phyloP scores from a whole-genome alignment of 2,888 invertebrate genomes.

The Nowickia ferox region DNA sequence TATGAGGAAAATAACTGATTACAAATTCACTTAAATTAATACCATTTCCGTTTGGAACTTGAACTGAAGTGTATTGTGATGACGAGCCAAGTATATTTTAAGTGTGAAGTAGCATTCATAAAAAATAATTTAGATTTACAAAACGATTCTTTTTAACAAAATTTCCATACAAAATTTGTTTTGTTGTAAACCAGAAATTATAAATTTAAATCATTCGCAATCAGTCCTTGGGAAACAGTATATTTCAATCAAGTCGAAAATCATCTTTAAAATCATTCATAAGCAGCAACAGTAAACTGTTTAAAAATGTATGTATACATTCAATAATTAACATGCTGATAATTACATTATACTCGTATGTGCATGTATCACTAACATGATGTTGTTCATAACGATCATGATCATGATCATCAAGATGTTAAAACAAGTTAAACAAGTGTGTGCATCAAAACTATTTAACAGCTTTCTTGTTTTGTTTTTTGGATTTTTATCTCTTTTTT shows the following conservation, averaged over 20 bases:
- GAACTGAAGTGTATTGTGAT: too few species aligned
- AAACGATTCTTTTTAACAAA: background rate
- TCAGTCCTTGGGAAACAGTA: constrained; percentile 13
- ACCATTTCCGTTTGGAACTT: background rate
- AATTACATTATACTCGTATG: background rate
- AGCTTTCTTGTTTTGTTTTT: background rate
- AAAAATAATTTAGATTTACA: too few species aligned
- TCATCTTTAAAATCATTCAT: background rate
- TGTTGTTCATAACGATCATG: background rate
- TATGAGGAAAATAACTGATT: background rate
- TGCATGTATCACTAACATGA: background rate
- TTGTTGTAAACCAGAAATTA: background rate
- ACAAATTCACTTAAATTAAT: background rate
- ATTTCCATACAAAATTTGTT: background rate
- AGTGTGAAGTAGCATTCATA: too few species aligned
- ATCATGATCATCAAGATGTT: constrained; percentile 6
- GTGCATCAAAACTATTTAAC: constrained; percentile 23
- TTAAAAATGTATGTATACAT: background rate
- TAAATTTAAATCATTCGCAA: background rate
- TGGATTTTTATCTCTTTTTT: background rate
- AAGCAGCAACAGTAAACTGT: constrained; percentile 3
- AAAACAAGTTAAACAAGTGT: background rate
- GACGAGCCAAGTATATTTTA: too few species aligned
- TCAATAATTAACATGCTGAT: constrained; percentile 36
- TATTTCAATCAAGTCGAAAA: background rate